Percentiles rank a stretch among this genome's conserved stretches.
Evolutionary conservation across 2,797 vertebrate genomes (phyloP).

Genomic region (Typhlichthys subterraneus): DNA sequence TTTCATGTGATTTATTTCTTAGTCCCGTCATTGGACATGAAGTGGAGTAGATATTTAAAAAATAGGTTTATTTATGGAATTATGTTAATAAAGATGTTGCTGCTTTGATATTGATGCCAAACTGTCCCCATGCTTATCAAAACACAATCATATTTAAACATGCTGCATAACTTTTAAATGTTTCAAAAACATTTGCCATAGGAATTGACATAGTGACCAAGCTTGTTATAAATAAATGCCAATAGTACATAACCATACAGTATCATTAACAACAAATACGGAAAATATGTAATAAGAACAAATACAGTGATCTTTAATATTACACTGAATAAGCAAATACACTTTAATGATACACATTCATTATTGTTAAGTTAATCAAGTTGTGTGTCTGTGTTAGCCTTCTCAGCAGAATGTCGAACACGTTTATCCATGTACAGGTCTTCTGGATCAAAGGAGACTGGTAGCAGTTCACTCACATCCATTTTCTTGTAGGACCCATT

Average conservation of each 20-base stretch:
- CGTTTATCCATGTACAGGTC: constrained; percentile 72
- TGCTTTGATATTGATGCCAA: constrained; percentile 35
- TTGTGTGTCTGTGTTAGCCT: neutral
- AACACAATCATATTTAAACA: constrained; percentile 36
- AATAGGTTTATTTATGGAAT: constrained; percentile 65
- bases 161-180: constrained; percentile 1
- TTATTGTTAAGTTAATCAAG: neutral
- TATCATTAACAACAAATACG: constrained; percentile 17
- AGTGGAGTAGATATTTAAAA: constrained; percentile 32
- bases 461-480: constrained; percentile 84
- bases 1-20: constrained; percentile 18
- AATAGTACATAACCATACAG: neutral
- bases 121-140: constrained; percentile 29
- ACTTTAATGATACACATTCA: constrained; percentile 8
- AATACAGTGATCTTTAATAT: constrained; percentile 34
- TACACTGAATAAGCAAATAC: constrained; percentile 13
- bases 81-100: constrained; percentile 17
- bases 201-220: neutral
- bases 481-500: constrained; percentile 77
- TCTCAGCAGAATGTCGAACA: constrained; percentile 36
- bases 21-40: constrained; percentile 16
- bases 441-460: constrained; percentile 86
- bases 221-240: neutral
- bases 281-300: constrained; percentile 16
- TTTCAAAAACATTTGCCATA: neutral